Conservation (phyloP, 2,113 vertebrate genomes). For the Notothenia coriiceps region DNA sequence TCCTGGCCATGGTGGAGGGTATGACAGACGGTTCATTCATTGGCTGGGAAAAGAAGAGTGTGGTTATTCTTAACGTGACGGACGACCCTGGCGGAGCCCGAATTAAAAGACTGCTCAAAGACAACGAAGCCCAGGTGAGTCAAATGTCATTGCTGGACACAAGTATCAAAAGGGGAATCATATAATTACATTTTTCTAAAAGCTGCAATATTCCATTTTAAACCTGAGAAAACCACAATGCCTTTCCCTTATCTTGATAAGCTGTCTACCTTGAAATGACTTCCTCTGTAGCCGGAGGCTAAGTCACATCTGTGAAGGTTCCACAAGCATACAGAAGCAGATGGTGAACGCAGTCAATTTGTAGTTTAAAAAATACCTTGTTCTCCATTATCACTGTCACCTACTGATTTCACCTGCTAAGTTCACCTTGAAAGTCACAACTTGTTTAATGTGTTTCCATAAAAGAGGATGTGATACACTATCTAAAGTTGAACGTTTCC, state of each 20-base stretch:
- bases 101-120: constrained; percentile 88
- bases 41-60: constrained; percentile 93
- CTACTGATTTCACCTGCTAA: neutral
- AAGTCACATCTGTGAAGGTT: constrained; percentile 6
- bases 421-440: neutral
- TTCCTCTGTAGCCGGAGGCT: constrained; percentile 18
- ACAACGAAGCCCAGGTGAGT: constrained; percentile 90
- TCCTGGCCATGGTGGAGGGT: constrained; percentile 93
- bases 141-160: neutral
- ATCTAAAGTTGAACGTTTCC: neutral
- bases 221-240: neutral
- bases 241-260: constrained; percentile 10
- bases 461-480: neutral
- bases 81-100: constrained; percentile 87
- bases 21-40: constrained; percentile 94
- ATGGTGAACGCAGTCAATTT: neutral
- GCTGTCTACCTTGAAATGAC: constrained; percentile 5
- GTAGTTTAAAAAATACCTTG: neutral
- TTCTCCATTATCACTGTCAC: neutral
- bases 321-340: neutral
- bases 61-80: constrained; percentile 89
- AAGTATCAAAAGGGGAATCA: neutral
- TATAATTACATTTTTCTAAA: neutral
- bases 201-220: neutral
- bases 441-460: neutral